phyloP scores from a whole-genome alignment of 1,140 invertebrate species.

The Leptopilina boulardi region DNA sequence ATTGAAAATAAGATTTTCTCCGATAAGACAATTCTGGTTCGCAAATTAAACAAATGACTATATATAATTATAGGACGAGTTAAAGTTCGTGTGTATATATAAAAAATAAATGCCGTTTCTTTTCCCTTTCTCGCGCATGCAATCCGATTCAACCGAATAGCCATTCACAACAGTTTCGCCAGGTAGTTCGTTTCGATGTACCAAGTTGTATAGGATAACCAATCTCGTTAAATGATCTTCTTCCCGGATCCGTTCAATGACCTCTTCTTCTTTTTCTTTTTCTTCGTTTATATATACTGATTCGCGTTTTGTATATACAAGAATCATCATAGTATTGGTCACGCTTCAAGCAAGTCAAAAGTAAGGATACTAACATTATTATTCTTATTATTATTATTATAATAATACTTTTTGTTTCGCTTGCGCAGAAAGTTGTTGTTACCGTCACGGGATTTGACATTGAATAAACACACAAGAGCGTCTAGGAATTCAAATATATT shows the following conservation, averaged over 20 bases:
- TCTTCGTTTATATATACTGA: too few species aligned
- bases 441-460: slow-evolving; percentile 12
- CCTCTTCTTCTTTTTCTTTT: slow-evolving; percentile 27
- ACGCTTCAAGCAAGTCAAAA: slow-evolving; percentile 44
- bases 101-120: slow-evolving; percentile 19
- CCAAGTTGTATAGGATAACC: slow-evolving; percentile 34
- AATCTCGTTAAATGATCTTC: slow-evolving; percentile 42
- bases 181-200: slow-evolving; percentile 10
- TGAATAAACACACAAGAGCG: neutral
- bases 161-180: neutral
- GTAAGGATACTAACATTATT: neutral
- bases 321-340: slow-evolving; percentile 39
- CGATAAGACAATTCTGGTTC: neutral
- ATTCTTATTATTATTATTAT: too few species aligned
- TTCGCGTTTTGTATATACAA: slow-evolving; percentile 41
- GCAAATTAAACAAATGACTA: neutral
- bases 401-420: slow-evolving; percentile 32
- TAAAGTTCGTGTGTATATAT: slow-evolving; percentile 1
- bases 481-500: too few species aligned
- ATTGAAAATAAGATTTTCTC: too few species aligned
- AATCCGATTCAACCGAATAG: neutral
- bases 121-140: slow-evolving; percentile 22
- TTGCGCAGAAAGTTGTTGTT: neutral
- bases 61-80: slow-evolving; percentile 8
- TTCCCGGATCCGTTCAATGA: slow-evolving; percentile 46